These are phyloP conservation scores for Thomomys bottae DNA, from an alignment of 2,113 vertebrate species.

Conservation along the genomic window DNA sequence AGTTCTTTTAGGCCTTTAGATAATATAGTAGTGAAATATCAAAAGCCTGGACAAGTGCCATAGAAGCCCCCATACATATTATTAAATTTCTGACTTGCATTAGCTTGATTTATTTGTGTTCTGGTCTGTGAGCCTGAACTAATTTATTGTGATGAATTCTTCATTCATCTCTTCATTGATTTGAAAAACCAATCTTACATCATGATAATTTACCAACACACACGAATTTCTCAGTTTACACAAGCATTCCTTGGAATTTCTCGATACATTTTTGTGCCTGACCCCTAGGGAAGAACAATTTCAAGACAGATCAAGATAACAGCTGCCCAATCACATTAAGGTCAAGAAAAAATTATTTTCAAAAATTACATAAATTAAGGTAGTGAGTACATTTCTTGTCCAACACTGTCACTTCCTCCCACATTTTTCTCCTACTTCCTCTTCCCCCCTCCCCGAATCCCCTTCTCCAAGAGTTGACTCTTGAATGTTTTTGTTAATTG, in stretches of 20 bases:
- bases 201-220: neutral
- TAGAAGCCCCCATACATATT: neutral
- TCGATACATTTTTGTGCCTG: neutral
- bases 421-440: too few species aligned
- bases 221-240: neutral
- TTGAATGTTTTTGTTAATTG: too few species aligned
- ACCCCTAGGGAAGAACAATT: conserved; percentile 38
- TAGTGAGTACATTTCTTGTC: too few species aligned
- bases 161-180: conserved; percentile 19
- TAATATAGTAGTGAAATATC: neutral
- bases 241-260: neutral
- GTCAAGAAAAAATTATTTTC: neutral
- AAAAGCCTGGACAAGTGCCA: conserved; percentile 28
- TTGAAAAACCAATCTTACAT: conserved; percentile 32
- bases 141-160: conserved; percentile 30
- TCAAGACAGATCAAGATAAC: conserved; percentile 27
- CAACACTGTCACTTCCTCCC: too few species aligned
- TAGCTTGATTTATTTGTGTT: conserved; percentile 39
- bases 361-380: too few species aligned
- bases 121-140: neutral
- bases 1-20: conserved; percentile 6
- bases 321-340: neutral
- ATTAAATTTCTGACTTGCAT: conserved; percentile 44
- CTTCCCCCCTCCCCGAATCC: too few species aligned
- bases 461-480: too few species aligned